A percentile compares a stretch with the other conserved stretches of the same genome.
These are phyloP conservation scores for Cheilosia scutellata DNA, from an alignment of 2,888 invertebrate genomes.

Conservation along the genomic window DNA sequence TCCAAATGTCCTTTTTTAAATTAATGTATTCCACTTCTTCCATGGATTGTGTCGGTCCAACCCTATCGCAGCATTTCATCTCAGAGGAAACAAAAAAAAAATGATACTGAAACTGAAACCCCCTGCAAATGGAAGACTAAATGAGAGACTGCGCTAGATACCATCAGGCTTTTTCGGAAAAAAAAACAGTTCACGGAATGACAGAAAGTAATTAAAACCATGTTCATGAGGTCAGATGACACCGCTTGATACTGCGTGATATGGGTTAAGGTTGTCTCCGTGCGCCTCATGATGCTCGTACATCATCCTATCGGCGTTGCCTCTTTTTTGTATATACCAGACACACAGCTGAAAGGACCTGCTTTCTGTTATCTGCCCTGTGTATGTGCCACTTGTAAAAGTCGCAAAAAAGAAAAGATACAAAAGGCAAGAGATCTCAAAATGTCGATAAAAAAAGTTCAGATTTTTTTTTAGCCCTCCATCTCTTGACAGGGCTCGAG, in stretches of 20 bases:
- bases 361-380: constrained; percentile 39
- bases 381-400: constrained; percentile 50
- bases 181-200: constrained; percentile 50
- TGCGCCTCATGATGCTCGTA: constrained; percentile 15
- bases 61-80: constrained; percentile 62
- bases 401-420: constrained; percentile 16
- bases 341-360: constrained; percentile 49
- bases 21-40: constrained; percentile 66
- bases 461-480: constrained; percentile 41
- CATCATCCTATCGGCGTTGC: constrained; percentile 54
- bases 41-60: constrained; percentile 59
- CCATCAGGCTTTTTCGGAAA: constrained; percentile 37
- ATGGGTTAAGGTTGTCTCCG: constrained; percentile 71
- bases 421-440: constrained; percentile 37
- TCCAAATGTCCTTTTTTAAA: constrained; percentile 73
- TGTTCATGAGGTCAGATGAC: constrained; percentile 74
- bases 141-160: constrained; percentile 52
- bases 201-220: constrained; percentile 74
- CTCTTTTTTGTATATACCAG: constrained; percentile 1
- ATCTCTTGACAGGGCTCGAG: constrained; percentile 35
- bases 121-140: constrained; percentile 46
- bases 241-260: constrained; percentile 64
- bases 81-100: constrained; percentile 15
- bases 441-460: constrained; percentile 55
- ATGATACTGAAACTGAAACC: background rate